Base-by-base conservation (phyloP, 2,888 invertebrate genomes). In the Tipula vernalis region DNA sequence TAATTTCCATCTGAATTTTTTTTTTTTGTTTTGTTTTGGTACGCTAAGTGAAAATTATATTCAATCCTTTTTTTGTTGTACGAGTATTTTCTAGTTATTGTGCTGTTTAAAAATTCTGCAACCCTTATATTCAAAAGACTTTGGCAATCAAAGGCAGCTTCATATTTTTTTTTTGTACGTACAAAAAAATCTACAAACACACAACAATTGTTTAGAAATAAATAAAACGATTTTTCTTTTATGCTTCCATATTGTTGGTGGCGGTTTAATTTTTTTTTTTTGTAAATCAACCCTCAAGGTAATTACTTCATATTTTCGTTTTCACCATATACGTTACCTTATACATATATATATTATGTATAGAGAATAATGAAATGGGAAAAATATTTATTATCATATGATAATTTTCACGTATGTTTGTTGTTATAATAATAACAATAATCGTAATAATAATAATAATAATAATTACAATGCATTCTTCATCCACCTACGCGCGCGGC, bases 241-340 rank as follows among this genome's bases (percentile, higher is more conserved):
- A 71, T 71, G 71, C 71, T 71, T 28, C 28, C 28, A 71, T 71
- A 71, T 71, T 71, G 71, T 71, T 28, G 71, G 71, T 71, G 71
- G 71, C 71, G 71, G 71, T 71, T 71, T 71, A 28, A 28, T 71
- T 71, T 51, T 51, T 71, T 15, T 57, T 12, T 57, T 57, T 57
- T 28, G 10, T 36, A 84, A 84, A 84, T 84, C 84, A 84, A 84
- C 84, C 84, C 84, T 84, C 84, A 36, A 84, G 84, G 84, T 84
- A 84, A 84, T 84, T 84, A 84, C 84, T 84, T 84, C 84, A 84
- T 84, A 10, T 83, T 39, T 83, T 57, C 28, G 28, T 28, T 51
- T 15, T 15, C 0, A 15, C 39, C 15, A 15, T 51, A 51, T 15
- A 51, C 15, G 51, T 15, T 28, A 28, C 15, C 12, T 5, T 71